A percentile compares a stretch with the other conserved stretches of the same genome.
These are phyloP conservation scores for Penaeus monodon DNA, from an alignment of 2,888 invertebrate species.

Conservation along the genomic window DNA sequence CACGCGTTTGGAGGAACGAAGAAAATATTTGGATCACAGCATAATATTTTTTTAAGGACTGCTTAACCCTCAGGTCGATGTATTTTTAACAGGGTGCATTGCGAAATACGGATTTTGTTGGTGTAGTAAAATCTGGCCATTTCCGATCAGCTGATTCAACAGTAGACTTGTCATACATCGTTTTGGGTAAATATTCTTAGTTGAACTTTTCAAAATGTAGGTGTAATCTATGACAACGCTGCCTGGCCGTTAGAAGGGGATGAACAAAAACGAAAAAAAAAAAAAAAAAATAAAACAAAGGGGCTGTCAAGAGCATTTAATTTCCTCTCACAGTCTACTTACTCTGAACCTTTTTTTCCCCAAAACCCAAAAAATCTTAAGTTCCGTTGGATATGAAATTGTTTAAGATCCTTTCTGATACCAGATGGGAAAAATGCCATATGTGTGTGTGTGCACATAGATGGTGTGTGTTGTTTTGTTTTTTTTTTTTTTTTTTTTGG, in stretches of 20 bases:
- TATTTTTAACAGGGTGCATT: conserved; percentile 22
- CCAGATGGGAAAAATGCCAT: conserved; percentile 45
- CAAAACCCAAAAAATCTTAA: not conserved
- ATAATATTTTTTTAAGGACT: conserved; percentile 31
- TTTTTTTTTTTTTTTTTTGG: too few relatives aligned
- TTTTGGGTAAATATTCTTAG: too few relatives aligned
- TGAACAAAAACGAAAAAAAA: too few relatives aligned
- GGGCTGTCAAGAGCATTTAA: not conserved
- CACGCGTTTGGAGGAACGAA: conserved; percentile 32
- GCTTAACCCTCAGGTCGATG: conserved; percentile 30
- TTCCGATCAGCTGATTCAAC: too few relatives aligned
- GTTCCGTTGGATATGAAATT: conserved; percentile 12
- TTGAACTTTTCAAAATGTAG: too few relatives aligned
- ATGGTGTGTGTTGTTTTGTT: conserved; percentile 28
- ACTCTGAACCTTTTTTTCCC: conserved; percentile 13
- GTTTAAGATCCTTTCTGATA: conserved; percentile 35
- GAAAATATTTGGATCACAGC: conserved; percentile 33
- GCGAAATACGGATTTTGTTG: conserved; percentile 23
- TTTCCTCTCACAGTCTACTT: conserved; percentile 16
- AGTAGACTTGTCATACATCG: too few relatives aligned
- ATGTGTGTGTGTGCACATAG: too few relatives aligned
- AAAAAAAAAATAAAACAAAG: conserved; percentile 32
- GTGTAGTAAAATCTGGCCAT: conserved; percentile 32
- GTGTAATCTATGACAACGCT: too few relatives aligned
- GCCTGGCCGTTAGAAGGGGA: too few relatives aligned